A percentile compares a stretch with the other conserved stretches of the same genome.
Evolutionary conservation across 2,113 vertebrate species (phyloP).

Genomic region (Triplophysa tibetana): DNA sequence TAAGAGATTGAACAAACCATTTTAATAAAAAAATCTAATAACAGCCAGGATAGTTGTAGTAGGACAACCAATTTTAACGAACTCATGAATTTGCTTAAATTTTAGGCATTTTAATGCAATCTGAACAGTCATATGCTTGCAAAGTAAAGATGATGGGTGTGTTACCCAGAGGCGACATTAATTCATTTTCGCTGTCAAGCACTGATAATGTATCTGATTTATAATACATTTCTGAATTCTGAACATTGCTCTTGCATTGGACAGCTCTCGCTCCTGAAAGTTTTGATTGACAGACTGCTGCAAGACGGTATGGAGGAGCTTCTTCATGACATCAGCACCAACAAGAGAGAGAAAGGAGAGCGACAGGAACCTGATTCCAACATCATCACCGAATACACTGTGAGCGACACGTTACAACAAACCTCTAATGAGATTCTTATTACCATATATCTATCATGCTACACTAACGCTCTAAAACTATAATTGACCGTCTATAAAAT

Average conservation of each 20-base stretch:
- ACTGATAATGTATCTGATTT: no score
- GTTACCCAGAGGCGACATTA: no score
- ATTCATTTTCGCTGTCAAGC: no score
- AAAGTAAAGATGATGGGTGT: no score
- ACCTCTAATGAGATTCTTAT: neutral
- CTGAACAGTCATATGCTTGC: neutral
- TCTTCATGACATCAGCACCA: conserved; percentile 63
- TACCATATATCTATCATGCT: neutral
- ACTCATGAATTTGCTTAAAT: neutral
- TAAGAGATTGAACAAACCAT: no score
- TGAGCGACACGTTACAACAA: conserved; percentile 50
- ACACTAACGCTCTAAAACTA: neutral
- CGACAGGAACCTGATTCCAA: conserved; percentile 66
- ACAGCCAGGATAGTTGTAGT: no score
- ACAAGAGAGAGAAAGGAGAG: conserved; percentile 58
- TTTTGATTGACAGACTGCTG: conserved; percentile 77
- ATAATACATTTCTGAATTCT: no score
- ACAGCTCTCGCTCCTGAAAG: conserved; percentile 82
- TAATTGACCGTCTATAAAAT: neutral
- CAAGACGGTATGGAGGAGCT: conserved; percentile 76
- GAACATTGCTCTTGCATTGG: neutral
- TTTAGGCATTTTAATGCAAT: neutral
- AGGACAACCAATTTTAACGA: no score
- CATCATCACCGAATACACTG: conserved; percentile 60
- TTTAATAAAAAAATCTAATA: no score